Evolutionary conservation across 1,140 invertebrate species (phyloP), one percentile per base, ranked within the genome.

Genomic region (Anoplolepis gracilipes): DNA sequence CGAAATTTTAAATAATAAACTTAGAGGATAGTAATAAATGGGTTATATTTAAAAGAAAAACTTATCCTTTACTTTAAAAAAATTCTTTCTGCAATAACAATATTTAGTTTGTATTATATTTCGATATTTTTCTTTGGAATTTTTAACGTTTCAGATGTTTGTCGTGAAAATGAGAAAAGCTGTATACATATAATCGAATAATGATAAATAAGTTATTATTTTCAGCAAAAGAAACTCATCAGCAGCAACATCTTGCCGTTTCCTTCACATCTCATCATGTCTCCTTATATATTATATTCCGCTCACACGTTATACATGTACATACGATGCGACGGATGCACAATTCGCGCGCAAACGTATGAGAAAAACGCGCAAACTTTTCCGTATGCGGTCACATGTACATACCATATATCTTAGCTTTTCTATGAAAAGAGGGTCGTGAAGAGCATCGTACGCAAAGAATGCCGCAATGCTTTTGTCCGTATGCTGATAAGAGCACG

Each of bases 401-500:
- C 2, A 16, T 59, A 59, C 6, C 8, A 8, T 55, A 57, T 33
- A 81, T 57, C 49, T 59, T 39, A 39, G 49, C 16, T 72, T 25
- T 28, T n/a, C 25, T 33, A 22, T 33, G 25, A 25, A 82, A 42
- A 10, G 61, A 39, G 0, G 4, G 16, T 13, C 30, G 76, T 33
- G 73, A 82, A 70, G 86, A 81, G 64, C 30, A 81, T 55, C 57
- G 22, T 64, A 33, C 22, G 22, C n/a, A 33, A 16, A 70, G 25
- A 70, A 70, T 78, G 25, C 57, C 10, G 36, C 57, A 13, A 76
- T 30, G 57, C 69, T 81, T 67, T 85, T 70, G 82, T 73, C 55
- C 42, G 61, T 64, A n/a, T 77, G 1, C 61, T 36, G 84, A 89
- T 88, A 86, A 88, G 65, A 79, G 19, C 28, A 22, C 22, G 5